Conservation (phyloP, 2,797 vertebrate species). For the Aphelocoma californica region DNA sequence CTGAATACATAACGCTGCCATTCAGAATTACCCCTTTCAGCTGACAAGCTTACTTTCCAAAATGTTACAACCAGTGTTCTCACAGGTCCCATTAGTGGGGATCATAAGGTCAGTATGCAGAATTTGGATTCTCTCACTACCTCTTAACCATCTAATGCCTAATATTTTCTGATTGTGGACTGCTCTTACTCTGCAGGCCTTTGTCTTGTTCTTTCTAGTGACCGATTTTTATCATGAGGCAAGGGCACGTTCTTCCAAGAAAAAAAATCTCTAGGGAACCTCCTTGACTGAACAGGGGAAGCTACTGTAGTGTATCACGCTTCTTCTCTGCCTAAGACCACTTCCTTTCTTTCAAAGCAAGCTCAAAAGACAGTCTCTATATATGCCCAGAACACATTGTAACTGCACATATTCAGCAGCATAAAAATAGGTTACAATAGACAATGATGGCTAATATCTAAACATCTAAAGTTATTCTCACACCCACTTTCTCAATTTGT, state of each 20-base stretch:
- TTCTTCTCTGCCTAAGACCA: background rate
- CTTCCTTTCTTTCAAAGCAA: background rate
- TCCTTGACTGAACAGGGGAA: background rate
- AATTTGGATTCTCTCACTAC: background rate
- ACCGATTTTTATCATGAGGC: background rate
- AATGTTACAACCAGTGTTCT: background rate
- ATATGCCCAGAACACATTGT: background rate
- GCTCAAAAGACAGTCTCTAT: background rate
- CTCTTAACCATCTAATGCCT: background rate
- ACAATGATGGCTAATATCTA: background rate
- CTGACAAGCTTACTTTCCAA: background rate
- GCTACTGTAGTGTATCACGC: fast-evolving
- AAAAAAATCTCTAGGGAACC: background rate
- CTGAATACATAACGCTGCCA: background rate
- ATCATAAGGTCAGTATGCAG: background rate
- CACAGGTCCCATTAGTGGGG: background rate
- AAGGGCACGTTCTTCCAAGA: background rate
- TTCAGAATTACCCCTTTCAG: background rate
- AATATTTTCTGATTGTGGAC: background rate
- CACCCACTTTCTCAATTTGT: background rate
- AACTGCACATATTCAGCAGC: background rate
- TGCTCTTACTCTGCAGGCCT: background rate
- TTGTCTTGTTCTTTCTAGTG: background rate
- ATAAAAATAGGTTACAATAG: background rate
- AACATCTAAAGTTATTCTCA: background rate